Percentiles rank a stretch among this genome's conserved stretches.
Conservation (phyloP, 2,113 vertebrate species). For the Leptobrachium ailaonicum region DNA sequence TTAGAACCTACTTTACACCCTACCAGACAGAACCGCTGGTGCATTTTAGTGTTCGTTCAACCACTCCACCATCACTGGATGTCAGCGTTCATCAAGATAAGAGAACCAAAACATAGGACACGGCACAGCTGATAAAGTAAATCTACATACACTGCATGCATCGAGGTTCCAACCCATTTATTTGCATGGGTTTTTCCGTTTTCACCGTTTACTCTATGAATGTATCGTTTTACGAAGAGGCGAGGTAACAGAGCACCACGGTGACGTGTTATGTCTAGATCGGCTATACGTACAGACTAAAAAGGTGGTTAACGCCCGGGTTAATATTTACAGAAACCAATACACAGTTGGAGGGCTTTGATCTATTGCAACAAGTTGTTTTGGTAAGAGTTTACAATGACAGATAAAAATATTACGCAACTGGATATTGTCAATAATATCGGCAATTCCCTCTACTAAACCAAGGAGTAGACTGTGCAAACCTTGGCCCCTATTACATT, state of each 20-base stretch:
- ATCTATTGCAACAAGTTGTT: slow-evolving; percentile 14
- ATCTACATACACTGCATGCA: slow-evolving; percentile 19
- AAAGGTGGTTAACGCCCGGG: slow-evolving; percentile 11
- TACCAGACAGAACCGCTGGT: no score
- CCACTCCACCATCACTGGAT: no score
- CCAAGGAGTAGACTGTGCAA: not conserved
- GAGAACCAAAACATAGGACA: not conserved
- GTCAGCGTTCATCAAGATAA: not conserved
- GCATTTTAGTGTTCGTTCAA: no score
- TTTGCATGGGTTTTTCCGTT: not conserved
- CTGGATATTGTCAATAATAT: not conserved
- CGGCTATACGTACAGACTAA: not conserved
- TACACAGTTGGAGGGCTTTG: slow-evolving; percentile 5
- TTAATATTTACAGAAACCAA: slow-evolving; percentile 23
- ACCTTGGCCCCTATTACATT: no score
- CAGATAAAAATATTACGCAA: not conserved
- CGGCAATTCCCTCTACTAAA: not conserved
- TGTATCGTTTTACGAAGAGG: no score
- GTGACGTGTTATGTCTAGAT: not conserved
- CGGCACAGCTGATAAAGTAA: slow-evolving; percentile 3
- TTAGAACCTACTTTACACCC: no score
- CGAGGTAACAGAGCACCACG: not conserved
- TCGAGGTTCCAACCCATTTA: not conserved
- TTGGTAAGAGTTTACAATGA: slow-evolving; percentile 1
- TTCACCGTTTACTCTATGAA: not conserved